Conservation (phyloP, 2,113 vertebrate genomes). For the Myocastor coypus region DNA sequence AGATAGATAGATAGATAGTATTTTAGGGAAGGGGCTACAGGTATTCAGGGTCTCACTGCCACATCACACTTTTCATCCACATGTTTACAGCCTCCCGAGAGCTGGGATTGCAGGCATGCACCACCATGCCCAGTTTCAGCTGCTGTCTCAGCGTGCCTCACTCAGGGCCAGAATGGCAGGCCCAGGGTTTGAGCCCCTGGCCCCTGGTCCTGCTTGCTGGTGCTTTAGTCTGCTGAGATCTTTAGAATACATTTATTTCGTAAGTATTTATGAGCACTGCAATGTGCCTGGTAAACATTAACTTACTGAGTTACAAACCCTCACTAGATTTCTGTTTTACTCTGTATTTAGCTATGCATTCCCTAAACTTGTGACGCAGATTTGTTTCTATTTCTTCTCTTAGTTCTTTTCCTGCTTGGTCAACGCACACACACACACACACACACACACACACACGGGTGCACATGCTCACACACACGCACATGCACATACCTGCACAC, state of each 20-base stretch:
- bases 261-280: constrained; percentile 18
- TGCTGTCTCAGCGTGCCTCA: no score
- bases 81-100: no score
- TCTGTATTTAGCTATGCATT: not conserved
- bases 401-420: not conserved
- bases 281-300: not conserved
- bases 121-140: no score
- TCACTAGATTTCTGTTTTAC: constrained; percentile 42
- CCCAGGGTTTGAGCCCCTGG: no score
- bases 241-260: not conserved
- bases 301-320: not conserved
- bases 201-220: no score
- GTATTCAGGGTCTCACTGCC: no score
- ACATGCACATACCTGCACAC: not conserved
- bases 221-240: no score
- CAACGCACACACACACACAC: not conserved
- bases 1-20: no score
- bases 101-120: no score
- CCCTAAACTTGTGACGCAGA: not conserved
- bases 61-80: no score
- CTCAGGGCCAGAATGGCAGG: no score
- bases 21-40: no score
- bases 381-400: not conserved
- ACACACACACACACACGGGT: not conserved
- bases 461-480: not conserved